Evolutionary conservation across 2,888 invertebrate species (phyloP).

Genomic region (Meliscaeva auricollis): DNA sequence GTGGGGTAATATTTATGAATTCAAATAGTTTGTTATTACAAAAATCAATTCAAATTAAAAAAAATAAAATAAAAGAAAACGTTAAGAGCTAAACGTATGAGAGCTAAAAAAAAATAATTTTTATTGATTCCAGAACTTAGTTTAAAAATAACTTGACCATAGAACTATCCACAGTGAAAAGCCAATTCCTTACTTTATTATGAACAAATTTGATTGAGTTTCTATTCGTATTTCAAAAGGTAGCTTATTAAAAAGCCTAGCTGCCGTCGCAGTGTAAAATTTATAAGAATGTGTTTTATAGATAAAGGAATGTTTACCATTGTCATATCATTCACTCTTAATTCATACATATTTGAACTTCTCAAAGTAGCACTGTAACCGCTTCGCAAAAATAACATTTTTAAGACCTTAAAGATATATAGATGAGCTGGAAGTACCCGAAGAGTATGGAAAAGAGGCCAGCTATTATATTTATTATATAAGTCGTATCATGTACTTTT

Average conservation of each 20-base stretch:
- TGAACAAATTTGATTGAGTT: neutral
- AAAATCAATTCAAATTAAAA: neutral
- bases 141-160: neutral
- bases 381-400: neutral
- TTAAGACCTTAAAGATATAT: neutral
- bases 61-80: neutral
- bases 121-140: neutral
- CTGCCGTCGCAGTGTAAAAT: neutral
- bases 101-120: neutral
- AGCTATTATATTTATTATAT: neutral
- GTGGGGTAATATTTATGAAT: too few species aligned
- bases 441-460: neutral
- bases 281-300: neutral
- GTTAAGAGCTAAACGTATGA: neutral
- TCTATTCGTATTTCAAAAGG: neutral
- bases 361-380: neutral
- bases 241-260: neutral
- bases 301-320: neutral
- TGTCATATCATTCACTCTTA: neutral
- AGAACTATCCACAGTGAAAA: neutral
- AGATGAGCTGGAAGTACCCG: constrained; percentile 1
- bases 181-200: neutral
- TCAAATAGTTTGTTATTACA: too few species aligned
- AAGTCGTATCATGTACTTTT: constrained; percentile 1
- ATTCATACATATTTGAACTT: neutral